Conservation (phyloP, 2,113 vertebrate species). For the Cercocebus atys region DNA sequence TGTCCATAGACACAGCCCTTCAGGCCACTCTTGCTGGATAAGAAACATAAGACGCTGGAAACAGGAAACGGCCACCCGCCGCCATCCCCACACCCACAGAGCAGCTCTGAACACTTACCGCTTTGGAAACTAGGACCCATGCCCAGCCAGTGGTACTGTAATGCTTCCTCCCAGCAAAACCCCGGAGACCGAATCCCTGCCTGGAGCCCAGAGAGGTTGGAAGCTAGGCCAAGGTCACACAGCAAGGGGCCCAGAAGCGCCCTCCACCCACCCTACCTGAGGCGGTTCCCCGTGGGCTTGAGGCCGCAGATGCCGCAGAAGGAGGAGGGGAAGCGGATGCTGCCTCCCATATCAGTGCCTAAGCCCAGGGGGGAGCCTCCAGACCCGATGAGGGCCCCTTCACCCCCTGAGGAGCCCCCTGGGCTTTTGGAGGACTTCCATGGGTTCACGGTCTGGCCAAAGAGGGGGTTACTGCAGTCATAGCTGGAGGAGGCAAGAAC, state of each 20-base stretch:
- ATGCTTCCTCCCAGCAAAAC: background rate
- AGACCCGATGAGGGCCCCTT: constrained; percentile 84
- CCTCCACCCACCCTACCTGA: constrained; percentile 80
- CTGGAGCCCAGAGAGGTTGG: background rate
- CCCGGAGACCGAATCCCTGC: background rate
- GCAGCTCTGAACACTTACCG: background rate
- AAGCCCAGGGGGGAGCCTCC: constrained; percentile 86
- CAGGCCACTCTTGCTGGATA: constrained; percentile 74
- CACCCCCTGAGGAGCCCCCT: constrained; percentile 87
- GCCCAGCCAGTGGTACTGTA: background rate
- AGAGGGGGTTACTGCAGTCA: constrained; percentile 86
- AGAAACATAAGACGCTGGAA: constrained; percentile 60
- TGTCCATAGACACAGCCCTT: constrained; percentile 75
- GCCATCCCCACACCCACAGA: background rate
- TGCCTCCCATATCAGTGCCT: constrained; percentile 85
- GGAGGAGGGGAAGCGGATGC: constrained; percentile 85
- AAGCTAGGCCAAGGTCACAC: background rate
- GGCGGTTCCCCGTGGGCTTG: constrained; percentile 83
- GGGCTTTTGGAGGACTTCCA: constrained; percentile 79
- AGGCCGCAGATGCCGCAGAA: constrained; percentile 87
- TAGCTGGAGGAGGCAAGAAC: constrained; percentile 72
- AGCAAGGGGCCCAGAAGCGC: background rate
- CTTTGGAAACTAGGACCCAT: background rate
- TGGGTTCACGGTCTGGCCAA: constrained; percentile 83
- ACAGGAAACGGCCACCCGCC: background rate